A percentile compares a stretch with the other conserved stretches of the same genome.
These are phyloP conservation scores for Anagrus nilaparvatae DNA, from an alignment of 1,140 invertebrate species.

Conservation along the genomic window DNA sequence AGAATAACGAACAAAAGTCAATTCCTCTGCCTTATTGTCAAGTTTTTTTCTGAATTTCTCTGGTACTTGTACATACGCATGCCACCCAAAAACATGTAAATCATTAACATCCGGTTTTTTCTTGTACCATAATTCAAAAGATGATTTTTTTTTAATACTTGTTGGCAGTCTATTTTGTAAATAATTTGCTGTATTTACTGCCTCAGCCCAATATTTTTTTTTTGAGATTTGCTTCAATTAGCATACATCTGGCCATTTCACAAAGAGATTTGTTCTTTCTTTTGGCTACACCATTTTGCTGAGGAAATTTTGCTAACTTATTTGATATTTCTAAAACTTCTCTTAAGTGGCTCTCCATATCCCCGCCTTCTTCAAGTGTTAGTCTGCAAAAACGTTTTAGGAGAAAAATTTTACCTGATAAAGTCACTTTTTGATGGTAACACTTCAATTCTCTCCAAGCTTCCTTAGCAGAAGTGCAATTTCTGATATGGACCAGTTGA, in stretches of 20 bases:
- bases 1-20: slow-evolving; percentile 15
- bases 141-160: slow-evolving; percentile 12
- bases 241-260: slow-evolving; percentile 5
- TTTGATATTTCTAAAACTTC: no score
- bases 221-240: neutral
- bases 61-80: slow-evolving; percentile 16
- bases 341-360: neutral
- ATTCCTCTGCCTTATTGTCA: slow-evolving; percentile 8
- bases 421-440: no score
- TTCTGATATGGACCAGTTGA: no score
- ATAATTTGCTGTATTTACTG: slow-evolving; percentile 30
- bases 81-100: slow-evolving; percentile 7
- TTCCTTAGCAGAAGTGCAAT: no score
- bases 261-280: slow-evolving; percentile 14
- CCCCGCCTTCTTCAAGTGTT: neutral
- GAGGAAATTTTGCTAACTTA: no score
- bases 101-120: slow-evolving; percentile 10
- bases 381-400: neutral
- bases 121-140: slow-evolving; percentile 13
- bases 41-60: slow-evolving; percentile 20
- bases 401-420: neutral
- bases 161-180: slow-evolving; percentile 24
- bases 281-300: slow-evolving; percentile 15
- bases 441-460: no score
- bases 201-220: slow-evolving; percentile 36